Evolutionary conservation across 2,797 vertebrate species (phyloP).

Genomic region (Eulemur mongoz): DNA sequence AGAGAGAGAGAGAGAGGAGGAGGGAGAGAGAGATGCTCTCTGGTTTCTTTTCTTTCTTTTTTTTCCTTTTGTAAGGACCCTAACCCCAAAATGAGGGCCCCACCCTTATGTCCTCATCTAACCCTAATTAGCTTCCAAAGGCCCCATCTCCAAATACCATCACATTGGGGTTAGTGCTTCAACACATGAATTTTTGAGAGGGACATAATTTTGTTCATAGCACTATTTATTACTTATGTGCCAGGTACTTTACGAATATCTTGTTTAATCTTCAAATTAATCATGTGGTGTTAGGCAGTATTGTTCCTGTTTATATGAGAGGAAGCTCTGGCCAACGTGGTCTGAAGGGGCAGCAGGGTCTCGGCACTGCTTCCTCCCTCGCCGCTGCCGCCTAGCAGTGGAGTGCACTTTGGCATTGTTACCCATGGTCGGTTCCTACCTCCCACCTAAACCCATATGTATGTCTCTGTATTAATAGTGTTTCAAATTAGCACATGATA

Average conservation of each 20-base stretch:
- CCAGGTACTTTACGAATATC: background rate
- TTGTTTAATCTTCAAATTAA: background rate
- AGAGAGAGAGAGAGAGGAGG: background rate
- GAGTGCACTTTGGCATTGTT: too few relatives aligned
- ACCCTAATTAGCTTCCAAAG: background rate
- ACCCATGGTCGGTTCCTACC: background rate
- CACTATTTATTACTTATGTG: background rate
- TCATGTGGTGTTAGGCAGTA: background rate
- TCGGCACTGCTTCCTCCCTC: background rate
- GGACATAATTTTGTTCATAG: background rate
- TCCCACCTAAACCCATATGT: too few relatives aligned
- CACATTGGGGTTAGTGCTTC: background rate
- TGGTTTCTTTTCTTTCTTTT: background rate
- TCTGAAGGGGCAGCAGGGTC: background rate
- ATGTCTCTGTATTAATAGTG: background rate
- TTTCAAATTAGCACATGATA: background rate
- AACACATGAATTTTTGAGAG: background rate
- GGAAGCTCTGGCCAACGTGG: background rate
- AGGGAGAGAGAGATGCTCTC: too few relatives aligned
- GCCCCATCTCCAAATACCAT: background rate
- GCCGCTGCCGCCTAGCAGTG: rapidly evolving
- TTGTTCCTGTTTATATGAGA: background rate
- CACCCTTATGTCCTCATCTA: background rate
- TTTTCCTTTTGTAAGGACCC: background rate
- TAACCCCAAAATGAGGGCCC: background rate